Evolutionary conservation across 2,797 vertebrate genomes (phyloP), one percentile per base, ranked within the genome.

Genomic region (Malacoctenus gilli): DNA sequence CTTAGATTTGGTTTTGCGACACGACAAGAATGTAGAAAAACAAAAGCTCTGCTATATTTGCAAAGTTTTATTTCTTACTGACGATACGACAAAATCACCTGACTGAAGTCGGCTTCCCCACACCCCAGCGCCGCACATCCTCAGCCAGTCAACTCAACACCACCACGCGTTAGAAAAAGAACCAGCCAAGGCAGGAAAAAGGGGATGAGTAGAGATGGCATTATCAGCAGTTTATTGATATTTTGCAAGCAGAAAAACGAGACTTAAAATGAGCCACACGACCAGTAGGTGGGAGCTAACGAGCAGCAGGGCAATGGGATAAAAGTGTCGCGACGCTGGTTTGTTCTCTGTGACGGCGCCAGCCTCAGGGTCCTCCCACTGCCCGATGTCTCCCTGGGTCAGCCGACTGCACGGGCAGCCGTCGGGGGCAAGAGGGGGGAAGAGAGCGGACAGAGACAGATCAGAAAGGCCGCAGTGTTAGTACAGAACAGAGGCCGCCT

Each of bases 211-310:
- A 56, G 67, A 85, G 78, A 86, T 85, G 75, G 85, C 84, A 81
- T 84, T 85, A 79, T 87, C 77, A 89, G 87, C 85, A 92, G 87
- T 95, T 96, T 94, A 99, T 96, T 99, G 97, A 91, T 99, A 99
- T 95, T 99, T 99, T 93, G 97, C 97, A 94, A 99, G 94, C 90
- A 99, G 92, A 93, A 99, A 95, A 80, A 98, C 96, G 85, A 99
- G 96, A 97, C 97, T 99, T 94, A 99, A 93, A 92, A 99, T 99
- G 88, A 99, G 95, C 97, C 97, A 99, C 90, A 99, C 96, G 44
- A 99, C 97, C 91, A 99, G 94, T 91, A 99, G 91, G 89, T 99
- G 97, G 47, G 97, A 99, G 93, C 97, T 99, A 94, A 99, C 96
- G 66, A 99, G 97, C 89, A 99, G 94, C 90, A 99, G 93, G 87